Conservation (phyloP, 2,797 vertebrate species). For the Pteronotus mesoamericanus region DNA sequence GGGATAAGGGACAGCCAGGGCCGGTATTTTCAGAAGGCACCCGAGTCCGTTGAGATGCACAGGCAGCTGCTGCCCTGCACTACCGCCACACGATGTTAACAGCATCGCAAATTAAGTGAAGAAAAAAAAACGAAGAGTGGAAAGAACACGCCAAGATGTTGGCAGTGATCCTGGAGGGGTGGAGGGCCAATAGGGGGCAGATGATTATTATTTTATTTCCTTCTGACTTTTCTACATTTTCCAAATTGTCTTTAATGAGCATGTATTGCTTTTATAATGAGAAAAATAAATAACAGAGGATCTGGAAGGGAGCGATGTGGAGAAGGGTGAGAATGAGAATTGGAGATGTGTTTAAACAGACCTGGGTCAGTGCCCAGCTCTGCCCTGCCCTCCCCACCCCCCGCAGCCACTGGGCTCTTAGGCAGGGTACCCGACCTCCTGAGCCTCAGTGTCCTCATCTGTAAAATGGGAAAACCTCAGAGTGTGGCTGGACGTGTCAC, state of each 20-base stretch:
- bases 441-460: not conserved
- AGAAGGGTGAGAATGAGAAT: not conserved
- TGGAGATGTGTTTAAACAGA: not conserved
- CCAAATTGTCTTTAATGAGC: slow-evolving; percentile 20
- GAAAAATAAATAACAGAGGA: not conserved
- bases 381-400: not conserved
- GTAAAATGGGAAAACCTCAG: not conserved
- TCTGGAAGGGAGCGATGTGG: not conserved
- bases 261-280: not conserved
- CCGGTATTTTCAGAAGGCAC: not conserved
- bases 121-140: not conserved
- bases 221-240: not conserved
- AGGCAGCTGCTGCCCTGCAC: not conserved
- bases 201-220: not conserved
- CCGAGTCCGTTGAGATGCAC: not conserved
- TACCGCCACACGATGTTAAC: not conserved
- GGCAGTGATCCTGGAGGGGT: not conserved
- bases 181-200: not conserved
- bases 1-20: not conserved
- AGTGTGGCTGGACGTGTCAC: not conserved
- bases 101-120: not conserved
- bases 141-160: not conserved
- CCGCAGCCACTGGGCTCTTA: not conserved
- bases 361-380: not conserved
- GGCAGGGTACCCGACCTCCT: not conserved